Base-by-base conservation (phyloP, 1,140 invertebrate species). In the Drosophila fuyamai region DNA sequence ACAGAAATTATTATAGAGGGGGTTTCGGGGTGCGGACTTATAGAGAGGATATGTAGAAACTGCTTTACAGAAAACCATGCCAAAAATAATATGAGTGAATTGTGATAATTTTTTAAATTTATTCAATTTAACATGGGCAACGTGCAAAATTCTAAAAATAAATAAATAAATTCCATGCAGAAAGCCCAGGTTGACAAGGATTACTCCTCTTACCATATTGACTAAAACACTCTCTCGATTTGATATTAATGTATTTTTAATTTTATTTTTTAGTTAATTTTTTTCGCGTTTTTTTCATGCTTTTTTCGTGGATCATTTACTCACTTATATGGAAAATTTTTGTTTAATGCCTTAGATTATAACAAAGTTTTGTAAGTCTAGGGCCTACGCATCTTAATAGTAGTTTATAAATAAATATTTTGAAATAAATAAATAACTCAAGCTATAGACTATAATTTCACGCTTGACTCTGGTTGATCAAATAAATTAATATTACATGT, bases 381-480 rank as follows among this genome's bases (percentile, higher is more conserved):
- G 32, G 35, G 56, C 63, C 71, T 74, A 66, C 23, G 50, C 47
- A 27, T 35, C 67, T 78, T 60, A 74, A 61, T n/a, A 10, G 16
- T 56, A 59, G 41, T 72, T 66, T 86, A 78, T 86, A 86, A 84
- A 85, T 85, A 78, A 71, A 59, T 62, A 70, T 68, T 57, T 61
- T 46, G 46, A 58, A 82, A 86, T 86, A 86, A 86, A 86, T 86
- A 88, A 86, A 82, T 86, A 86, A 51, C 55, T 70, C 72, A 71
- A 44, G 54, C 68, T 76, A 71, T 51, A 3, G 27, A 32, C 55
- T 85, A 81, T 86, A 74, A 85, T 81, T 85, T 85, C 78, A 65
- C 82, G 66, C 66, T 68, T 65, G 51, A 63, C 65, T 59, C 72
- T 73, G 46, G 62, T 50, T 40, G 51, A 55, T 68, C 47, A 35